A percentile compares a stretch with the other conserved stretches of the same genome.
phyloP scores from a whole-genome alignment of 2,113 vertebrate species.

The Plectropomus leopardus region DNA sequence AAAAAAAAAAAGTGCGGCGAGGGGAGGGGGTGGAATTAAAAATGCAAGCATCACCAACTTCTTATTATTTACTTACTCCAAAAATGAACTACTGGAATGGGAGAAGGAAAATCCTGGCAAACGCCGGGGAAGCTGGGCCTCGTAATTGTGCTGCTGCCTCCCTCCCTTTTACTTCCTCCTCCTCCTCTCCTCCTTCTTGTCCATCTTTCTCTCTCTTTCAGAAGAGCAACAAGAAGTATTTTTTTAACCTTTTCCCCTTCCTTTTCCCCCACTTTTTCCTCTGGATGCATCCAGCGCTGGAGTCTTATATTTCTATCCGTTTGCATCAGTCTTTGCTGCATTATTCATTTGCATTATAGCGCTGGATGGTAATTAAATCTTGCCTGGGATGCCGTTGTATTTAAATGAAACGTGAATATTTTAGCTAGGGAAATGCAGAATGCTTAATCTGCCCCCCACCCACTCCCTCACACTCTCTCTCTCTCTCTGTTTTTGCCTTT shows the following conservation, averaged over 20 bases:
- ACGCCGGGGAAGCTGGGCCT: conserved; percentile 72
- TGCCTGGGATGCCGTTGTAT: conserved; percentile 82
- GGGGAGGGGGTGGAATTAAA: conserved; percentile 86
- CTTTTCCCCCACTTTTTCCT: conserved; percentile 20
- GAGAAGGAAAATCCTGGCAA: conserved; percentile 76
- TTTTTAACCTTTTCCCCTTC: conserved; percentile 30
- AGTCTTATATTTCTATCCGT: conserved; percentile 83
- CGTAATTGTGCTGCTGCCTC: conserved; percentile 71
- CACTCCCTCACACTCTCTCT: neutral
- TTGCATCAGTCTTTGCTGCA: conserved; percentile 86
- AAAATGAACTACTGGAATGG: conserved; percentile 84
- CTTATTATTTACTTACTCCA: conserved; percentile 86
- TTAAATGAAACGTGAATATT: conserved; percentile 87
- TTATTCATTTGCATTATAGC: conserved; percentile 88
- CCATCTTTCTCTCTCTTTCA: conserved; percentile 41
- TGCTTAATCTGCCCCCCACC: conserved; percentile 72
- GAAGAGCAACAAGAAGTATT: conserved; percentile 38
- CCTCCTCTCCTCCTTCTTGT: conserved; percentile 25
- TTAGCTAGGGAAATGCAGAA: conserved; percentile 80
- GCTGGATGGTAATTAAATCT: conserved; percentile 85
- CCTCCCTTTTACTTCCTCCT: neutral
- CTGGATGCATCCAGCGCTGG: conserved; percentile 32
- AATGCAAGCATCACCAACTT: conserved; percentile 89
- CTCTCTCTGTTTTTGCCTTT: conserved; percentile 38
- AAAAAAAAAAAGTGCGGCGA: conserved; percentile 51